phyloP scores from a whole-genome alignment of 2,797 vertebrate species.

The Myotis myotis region DNA sequence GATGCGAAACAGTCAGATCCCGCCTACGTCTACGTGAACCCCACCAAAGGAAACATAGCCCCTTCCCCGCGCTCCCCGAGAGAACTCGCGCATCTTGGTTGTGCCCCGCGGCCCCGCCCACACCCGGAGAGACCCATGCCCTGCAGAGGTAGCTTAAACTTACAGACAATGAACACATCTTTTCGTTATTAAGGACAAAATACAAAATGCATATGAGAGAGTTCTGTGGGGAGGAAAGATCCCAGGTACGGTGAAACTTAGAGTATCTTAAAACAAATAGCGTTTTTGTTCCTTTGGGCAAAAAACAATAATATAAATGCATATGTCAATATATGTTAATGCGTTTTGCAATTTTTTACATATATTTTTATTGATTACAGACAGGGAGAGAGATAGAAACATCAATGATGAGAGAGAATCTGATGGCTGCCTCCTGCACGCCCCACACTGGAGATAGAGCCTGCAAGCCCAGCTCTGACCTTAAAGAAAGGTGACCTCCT shows the following conservation, averaged over 20 bases:
- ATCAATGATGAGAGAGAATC: no score
- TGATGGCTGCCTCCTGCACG: no score
- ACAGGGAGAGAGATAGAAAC: no score
- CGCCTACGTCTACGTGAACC: background rate
- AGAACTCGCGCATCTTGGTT: background rate
- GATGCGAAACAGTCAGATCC: background rate
- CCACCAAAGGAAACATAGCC: background rate
- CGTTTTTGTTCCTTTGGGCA: background rate
- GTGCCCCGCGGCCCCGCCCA: background rate
- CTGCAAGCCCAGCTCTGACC: no score
- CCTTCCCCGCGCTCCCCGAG: fast-evolving
- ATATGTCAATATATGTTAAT: background rate
- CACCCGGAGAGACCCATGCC: background rate
- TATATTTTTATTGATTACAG: no score
- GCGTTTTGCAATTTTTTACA: background rate
- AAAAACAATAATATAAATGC: background rate
- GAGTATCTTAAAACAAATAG: background rate
- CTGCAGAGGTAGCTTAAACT: background rate
- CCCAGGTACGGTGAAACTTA: background rate
- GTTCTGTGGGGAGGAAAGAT: background rate
- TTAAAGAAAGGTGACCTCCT: no score
- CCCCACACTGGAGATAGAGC: no score
- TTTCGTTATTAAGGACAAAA: background rate
- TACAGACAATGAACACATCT: background rate
- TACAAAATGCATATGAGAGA: background rate